A percentile compares a stretch with the other conserved stretches of the same genome.
phyloP scores from a whole-genome alignment of 2,888 invertebrate genomes.

The Cerastoderma edule region DNA sequence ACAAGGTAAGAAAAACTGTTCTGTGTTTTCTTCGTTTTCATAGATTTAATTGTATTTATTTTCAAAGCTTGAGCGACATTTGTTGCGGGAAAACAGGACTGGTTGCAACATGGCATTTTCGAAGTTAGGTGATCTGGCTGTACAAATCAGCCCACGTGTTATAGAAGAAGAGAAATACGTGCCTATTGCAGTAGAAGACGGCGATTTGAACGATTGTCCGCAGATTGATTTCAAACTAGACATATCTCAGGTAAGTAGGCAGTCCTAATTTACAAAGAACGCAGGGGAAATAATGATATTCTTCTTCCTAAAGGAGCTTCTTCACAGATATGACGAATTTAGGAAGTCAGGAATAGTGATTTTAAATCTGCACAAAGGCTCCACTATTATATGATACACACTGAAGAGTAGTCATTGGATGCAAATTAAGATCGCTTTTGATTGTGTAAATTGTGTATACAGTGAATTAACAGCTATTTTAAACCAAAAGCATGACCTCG shows the following conservation, averaged over 20 bases:
- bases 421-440: no score
- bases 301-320: no score
- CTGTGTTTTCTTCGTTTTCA: background rate
- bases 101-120: conserved; percentile 19
- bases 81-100: background rate
- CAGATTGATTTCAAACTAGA: background rate
- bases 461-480: no score
- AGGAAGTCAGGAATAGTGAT: no score
- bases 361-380: no score
- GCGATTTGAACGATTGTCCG: conserved; percentile 4
- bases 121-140: conserved; percentile 15
- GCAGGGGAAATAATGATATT: no score
- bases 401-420: no score
- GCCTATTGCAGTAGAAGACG: background rate
- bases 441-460: no score
- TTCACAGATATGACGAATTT: no score
- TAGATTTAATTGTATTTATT: background rate
- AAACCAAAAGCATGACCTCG: no score
- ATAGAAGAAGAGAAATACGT: conserved; percentile 4
- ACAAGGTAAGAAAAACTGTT: background rate
- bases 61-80: background rate
- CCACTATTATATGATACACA: no score
- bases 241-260: conserved; percentile 15
- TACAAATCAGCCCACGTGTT: conserved; percentile 2
- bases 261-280: no score